A percentile compares a stretch with the other conserved stretches of the same genome.
These are phyloP conservation scores for Notolabrus celidotus DNA, from an alignment of 2,797 vertebrate species.

Conservation along the genomic window DNA sequence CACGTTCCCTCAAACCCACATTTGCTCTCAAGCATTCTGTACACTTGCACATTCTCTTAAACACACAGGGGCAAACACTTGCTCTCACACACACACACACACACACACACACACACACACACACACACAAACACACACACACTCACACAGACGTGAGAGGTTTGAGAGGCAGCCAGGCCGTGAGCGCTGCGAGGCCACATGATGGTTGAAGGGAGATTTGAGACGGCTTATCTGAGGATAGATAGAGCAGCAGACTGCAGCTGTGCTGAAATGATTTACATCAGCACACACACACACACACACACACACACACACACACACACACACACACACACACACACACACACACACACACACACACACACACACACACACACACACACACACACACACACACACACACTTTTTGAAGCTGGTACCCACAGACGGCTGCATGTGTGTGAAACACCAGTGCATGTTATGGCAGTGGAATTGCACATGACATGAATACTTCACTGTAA, in stretches of 20 bases:
- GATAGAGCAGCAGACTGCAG: constrained; percentile 80
- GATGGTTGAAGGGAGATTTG: constrained; percentile 85
- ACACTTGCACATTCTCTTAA: constrained; percentile 58
- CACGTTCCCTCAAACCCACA: constrained; percentile 59
- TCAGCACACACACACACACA: constrained; percentile 64
- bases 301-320: constrained; percentile 64
- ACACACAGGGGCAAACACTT: constrained; percentile 66
- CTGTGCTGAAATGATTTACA: constrained; percentile 89
- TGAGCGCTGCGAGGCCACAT: constrained; percentile 74
- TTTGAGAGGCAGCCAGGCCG: constrained; percentile 71
- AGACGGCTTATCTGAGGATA: constrained; percentile 86
- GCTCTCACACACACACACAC: constrained; percentile 33
- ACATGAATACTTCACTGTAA: constrained; percentile 62
- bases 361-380: constrained; percentile 64
- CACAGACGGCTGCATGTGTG: constrained; percentile 50
- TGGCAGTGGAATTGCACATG: constrained; percentile 57
- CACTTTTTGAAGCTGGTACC: constrained; percentile 49
- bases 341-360: constrained; percentile 65
- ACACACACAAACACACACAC: constrained; percentile 31
- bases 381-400: constrained; percentile 56
- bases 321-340: constrained; percentile 56
- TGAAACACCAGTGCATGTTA: constrained; percentile 64
- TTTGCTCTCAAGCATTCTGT: constrained; percentile 51
- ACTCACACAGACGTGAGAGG: constrained; percentile 46
- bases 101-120: constrained; percentile 33